Percentiles rank a stretch among this genome's conserved stretches.
phyloP scores from a whole-genome alignment of 2,113 vertebrate species.

The Salvelinus fontinalis region DNA sequence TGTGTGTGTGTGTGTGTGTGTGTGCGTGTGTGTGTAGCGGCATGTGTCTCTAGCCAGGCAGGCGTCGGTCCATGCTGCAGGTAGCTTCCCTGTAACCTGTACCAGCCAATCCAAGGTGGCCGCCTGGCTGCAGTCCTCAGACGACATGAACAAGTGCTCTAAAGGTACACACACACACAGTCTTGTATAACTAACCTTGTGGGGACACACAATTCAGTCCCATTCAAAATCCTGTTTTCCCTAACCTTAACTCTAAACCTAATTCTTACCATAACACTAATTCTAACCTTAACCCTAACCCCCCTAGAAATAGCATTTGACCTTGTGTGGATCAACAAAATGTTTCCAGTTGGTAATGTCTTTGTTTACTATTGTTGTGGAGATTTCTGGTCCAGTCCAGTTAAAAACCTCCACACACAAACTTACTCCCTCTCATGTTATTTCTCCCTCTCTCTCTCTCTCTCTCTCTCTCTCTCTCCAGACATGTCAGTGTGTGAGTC shows the following conservation, averaged over 20 bases:
- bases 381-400: neutral
- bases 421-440: neutral
- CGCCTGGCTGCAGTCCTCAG: conserved; percentile 90
- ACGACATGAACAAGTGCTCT: conserved; percentile 94
- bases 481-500: conserved; percentile 89
- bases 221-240: too few species aligned
- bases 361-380: neutral
- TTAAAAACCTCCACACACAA: neutral
- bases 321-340: too few species aligned
- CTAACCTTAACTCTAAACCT: too few species aligned
- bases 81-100: conserved; percentile 77
- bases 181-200: too few species aligned
- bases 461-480: conserved; percentile 47
- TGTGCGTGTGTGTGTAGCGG: conserved; percentile 74
- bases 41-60: conserved; percentile 81
- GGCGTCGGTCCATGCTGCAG: conserved; percentile 78
- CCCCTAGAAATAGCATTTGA: too few species aligned
- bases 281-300: too few species aligned
- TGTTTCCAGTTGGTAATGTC: too few species aligned
- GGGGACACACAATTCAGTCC: too few species aligned
- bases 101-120: conserved; percentile 85
- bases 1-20: conserved; percentile 68
- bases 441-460: neutral
- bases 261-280: too few species aligned
- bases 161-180: conserved; percentile 77